Evolutionary conservation across 92 coral and sea anemone genomes (phyloP), one percentile per base, ranked within the genome.

Genomic region (Siderastrea radians): DNA sequence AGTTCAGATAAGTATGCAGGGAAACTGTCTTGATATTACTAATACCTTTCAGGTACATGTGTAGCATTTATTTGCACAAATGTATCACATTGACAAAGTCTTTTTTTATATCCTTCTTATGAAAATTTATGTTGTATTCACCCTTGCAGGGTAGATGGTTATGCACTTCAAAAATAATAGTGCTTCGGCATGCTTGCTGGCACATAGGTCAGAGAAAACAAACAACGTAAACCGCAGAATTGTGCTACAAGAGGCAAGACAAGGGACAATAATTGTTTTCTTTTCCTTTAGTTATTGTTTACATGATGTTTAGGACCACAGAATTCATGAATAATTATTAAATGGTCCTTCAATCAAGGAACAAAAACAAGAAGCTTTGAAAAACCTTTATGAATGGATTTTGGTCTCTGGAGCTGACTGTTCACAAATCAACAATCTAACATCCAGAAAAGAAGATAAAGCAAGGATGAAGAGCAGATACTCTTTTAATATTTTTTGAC

Each of bases 341-440:
- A 38, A 47, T 13, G 44, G 19, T 77, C 81, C 68, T 57, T 14
- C 46, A 14, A 58, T 55, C 80, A 57, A 77, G 67, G 68, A 46
- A 60, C 38, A 58, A 60, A 76, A 15, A 26, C 11, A 43, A 46
- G 68, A 44, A n/a, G 61, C 12, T 50, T 46, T 26, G 38, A 26
- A 52, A 70, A 19, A 48, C 15, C 75, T 19, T 74, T 47, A 9
- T 7, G 13, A 70, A 48, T 48, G 75, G 8, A 70, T 70, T 6
- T 46, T 13, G 6, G 26, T 48, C 14, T 15, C 13, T 5, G 5
- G 16, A 71, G 47, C 17, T 46, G 14, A 9, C 17, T 8, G 1
- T 50, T 53, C 0, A 52, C 45, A 26, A 26, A 26, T 26, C 38
- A 26, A 26, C 38, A 26, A 26, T 26, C 38, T 26, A 26, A 26